phyloP scores from a whole-genome alignment of 2,888 invertebrate species.

The Tribolium freemani region DNA sequence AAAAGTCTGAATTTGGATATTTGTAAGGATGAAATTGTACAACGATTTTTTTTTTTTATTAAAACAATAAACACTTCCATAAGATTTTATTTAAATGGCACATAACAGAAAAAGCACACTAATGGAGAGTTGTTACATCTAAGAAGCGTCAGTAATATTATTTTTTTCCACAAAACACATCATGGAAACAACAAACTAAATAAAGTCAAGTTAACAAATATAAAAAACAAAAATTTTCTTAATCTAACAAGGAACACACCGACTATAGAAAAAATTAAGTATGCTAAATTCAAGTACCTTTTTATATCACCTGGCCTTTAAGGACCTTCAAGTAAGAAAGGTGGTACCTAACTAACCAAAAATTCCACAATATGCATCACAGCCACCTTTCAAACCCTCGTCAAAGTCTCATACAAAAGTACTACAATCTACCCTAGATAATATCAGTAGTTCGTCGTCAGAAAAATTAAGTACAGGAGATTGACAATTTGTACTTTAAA shows the following conservation, averaged over 20 bases:
- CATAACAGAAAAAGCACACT: slow-evolving; percentile 12
- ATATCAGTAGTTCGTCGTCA: not conserved
- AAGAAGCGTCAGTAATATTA: not conserved
- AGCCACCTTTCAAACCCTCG: slow-evolving; percentile 8
- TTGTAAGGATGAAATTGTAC: slow-evolving; percentile 24
- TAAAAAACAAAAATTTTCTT: slow-evolving; percentile 12
- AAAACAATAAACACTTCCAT: not conserved
- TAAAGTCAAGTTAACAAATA: slow-evolving; percentile 13
- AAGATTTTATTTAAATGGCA: slow-evolving; percentile 28
- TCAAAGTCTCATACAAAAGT: slow-evolving; percentile 12
- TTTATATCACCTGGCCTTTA: slow-evolving; percentile 23
- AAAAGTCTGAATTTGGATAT: slow-evolving; percentile 27
- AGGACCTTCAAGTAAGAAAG: slow-evolving; percentile 6
- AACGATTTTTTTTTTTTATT: slow-evolving; percentile 14
- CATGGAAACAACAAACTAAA: slow-evolving; percentile 8
- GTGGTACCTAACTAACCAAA: slow-evolving; percentile 6
- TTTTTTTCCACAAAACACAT: not conserved
- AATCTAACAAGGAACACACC: slow-evolving; percentile 27
- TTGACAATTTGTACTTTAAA: slow-evolving; percentile 32
- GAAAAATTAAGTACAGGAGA: slow-evolving; percentile 27
- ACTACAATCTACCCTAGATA: not conserved
- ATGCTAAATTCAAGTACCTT: slow-evolving; percentile 16
- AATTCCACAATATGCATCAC: not conserved
- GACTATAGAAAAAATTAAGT: slow-evolving; percentile 16
- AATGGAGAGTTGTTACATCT: slow-evolving; percentile 1